Base-by-base conservation (phyloP, 2,797 vertebrate genomes). In the Scolopax rusticola region DNA sequence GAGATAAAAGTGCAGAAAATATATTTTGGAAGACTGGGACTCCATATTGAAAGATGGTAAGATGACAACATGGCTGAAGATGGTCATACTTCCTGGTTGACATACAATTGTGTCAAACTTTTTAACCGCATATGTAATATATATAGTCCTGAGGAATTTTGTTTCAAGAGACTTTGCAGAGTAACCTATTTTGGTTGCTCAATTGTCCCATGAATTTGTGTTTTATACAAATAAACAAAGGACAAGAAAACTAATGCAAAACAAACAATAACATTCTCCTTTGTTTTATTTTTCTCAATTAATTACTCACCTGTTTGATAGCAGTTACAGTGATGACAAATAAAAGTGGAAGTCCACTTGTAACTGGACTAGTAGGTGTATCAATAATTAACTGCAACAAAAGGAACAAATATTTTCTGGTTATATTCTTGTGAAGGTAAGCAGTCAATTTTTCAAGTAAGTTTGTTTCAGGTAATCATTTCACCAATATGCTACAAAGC, bases 301-400 rank as follows among this genome's bases (percentile, higher is more conserved):
- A 69, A 38, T n/a, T 30, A 48, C 97, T 98, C 94, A 99, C 99
- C 99, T 99, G 99, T 97, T 99, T 99, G 85, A 99, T 99, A 95
- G 99, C 99, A 1, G 99, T 99, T 96, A 99, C 99, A 0, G 98
- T 99, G 97, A 99, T 99, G 97, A 99, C 99, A 87, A 99, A 99
- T 96, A 99, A 99, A 32, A 99, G 98, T 2, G 99, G 99, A 79
- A 99, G 98, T 20, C 99, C 99, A 27, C 99, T 99, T 30, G 99
- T 99, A 97, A 99, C 96, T 2, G 99, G 99, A 94, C 99, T 99
- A 54, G 99, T 99, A 91, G 99, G 99, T 3, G 99, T 99, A 97
- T 99, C 99, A 59, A 99, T 99, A 85, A 99, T 99, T 91, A 99
- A 94, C 99, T 99, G 97, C 28, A 83, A 94, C 8, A 70, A 84